Base-by-base conservation (phyloP, 2,797 vertebrate genomes). In the Syngnathus acus region DNA sequence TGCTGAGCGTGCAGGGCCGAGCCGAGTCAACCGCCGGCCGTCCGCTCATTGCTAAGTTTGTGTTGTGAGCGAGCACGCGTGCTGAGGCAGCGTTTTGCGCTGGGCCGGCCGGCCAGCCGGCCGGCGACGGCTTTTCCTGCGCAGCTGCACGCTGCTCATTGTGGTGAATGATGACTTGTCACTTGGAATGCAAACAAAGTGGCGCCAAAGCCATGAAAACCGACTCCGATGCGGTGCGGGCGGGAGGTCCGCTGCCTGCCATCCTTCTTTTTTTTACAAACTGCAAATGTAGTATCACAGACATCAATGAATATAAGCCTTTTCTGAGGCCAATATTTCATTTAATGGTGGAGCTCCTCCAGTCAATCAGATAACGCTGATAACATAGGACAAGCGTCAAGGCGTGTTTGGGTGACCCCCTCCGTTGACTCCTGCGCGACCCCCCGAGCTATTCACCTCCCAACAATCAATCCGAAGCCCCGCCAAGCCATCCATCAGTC, bases 351-450 rank as follows among this genome's bases (percentile, higher is more conserved):
- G 5, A 17, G 50, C 50, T 9, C 48, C 48, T 19, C 19, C 48
- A 51, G 71, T 75, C 78, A 67, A 69, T 84, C 80, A 81, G 83
- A 86, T 86, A 86, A 80, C 68, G 53, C 60, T 65, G 70, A 23
- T 62, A 43, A 23, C 21, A 69, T 42, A 69, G 72, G 65, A 79
- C 71, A 67, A 76, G 80, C 77, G 77, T 68, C 75, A 85, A 81
- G 55, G 72, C 54, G 67, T 59, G 51, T 63, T 72, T 79, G 77
- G 83, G 68, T 65, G 70, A 75, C 40, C 72, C 74, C 71, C 76
- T 81, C 69, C 53, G 66, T 62, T 86, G 86, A 86, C 86, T 76
- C 58, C 70, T 82, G 48, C 5, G 1, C 79, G 83, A 89, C 86
- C 87, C 68, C 73, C 32, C 32, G 32, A 32, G 32, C 32, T 32